phyloP scores from a whole-genome alignment of 2,888 invertebrate species.

The Dasypolia templi region DNA sequence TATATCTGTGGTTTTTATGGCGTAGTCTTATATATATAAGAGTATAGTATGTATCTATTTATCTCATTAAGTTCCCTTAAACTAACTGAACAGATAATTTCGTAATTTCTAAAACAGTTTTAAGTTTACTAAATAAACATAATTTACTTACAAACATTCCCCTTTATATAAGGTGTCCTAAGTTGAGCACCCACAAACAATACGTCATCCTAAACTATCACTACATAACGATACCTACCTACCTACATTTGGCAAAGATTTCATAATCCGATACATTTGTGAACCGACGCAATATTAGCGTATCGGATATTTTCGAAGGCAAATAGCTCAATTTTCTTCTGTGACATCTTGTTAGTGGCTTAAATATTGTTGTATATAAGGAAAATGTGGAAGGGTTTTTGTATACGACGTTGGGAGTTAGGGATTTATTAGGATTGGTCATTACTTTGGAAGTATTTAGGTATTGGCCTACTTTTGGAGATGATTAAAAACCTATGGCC shows the following conservation, averaged over 20 bases:
- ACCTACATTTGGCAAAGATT: slow-evolving; percentile 45
- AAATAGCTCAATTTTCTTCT: slow-evolving; percentile 61
- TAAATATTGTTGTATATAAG: slow-evolving; percentile 43
- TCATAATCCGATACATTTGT: slow-evolving; percentile 61
- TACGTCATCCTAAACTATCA: slow-evolving; percentile 33
- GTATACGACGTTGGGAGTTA: slow-evolving; percentile 5
- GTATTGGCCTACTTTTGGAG: not conserved
- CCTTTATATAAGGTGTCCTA: not conserved
- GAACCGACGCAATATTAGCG: slow-evolving; percentile 52
- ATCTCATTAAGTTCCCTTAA: not conserved
- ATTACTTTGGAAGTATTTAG: slow-evolving; percentile 16
- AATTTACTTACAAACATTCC: not conserved
- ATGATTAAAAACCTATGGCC: not conserved
- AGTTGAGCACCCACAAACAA: slow-evolving; percentile 15
- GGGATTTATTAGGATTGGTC: slow-evolving; percentile 35
- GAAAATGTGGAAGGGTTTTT: slow-evolving; percentile 25
- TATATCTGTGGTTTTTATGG: too few species aligned
- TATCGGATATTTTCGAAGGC: slow-evolving; percentile 52
- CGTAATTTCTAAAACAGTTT: not conserved
- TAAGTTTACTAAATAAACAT: too few species aligned
- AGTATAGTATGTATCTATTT: not conserved
- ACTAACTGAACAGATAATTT: not conserved
- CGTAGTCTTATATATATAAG: too few species aligned
- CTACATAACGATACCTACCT: slow-evolving; percentile 29
- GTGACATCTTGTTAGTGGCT: slow-evolving; percentile 57